These are phyloP conservation scores for Cossypha heuglini DNA, from an alignment of 2,797 vertebrate genomes.

Conservation along the genomic window DNA sequence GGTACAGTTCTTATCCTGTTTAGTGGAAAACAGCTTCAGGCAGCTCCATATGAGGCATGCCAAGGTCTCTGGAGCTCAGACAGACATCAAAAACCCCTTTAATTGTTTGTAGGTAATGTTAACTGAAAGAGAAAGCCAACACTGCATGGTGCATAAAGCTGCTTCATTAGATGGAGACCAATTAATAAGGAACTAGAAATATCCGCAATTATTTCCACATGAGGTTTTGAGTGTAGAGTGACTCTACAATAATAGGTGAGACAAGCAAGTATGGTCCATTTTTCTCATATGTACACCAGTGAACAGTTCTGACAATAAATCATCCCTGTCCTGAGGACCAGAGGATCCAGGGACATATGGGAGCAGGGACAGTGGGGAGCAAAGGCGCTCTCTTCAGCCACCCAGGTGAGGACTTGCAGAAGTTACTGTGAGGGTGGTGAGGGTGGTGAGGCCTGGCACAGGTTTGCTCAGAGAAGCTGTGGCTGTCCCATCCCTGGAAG, in stretches of 20 bases:
- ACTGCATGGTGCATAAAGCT: neutral
- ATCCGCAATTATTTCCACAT: neutral
- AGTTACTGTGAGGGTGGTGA: neutral
- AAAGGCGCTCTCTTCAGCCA: rapidly evolving
- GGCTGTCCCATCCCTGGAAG: neutral
- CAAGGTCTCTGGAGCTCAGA: neutral
- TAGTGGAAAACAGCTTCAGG: neutral
- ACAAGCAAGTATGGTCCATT: neutral
- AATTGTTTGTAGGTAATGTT: neutral
- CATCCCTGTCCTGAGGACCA: neutral
- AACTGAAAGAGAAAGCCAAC: neutral
- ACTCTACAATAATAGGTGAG: neutral
- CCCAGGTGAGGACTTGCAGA: neutral
- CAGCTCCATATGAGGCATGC: neutral
- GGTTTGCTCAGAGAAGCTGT: neutral
- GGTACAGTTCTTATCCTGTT: neutral
- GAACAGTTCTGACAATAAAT: neutral
- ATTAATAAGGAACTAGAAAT: slow-evolving; percentile 7
- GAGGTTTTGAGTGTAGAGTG: neutral
- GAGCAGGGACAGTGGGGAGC: neutral
- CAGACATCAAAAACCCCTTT: neutral
- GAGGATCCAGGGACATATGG: rapidly evolving
- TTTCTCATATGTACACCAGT: neutral
- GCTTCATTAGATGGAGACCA: neutral
- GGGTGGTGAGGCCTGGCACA: neutral